phyloP scores from a whole-genome alignment of 2,113 vertebrate genomes.

The Stigmatopora nigra region DNA sequence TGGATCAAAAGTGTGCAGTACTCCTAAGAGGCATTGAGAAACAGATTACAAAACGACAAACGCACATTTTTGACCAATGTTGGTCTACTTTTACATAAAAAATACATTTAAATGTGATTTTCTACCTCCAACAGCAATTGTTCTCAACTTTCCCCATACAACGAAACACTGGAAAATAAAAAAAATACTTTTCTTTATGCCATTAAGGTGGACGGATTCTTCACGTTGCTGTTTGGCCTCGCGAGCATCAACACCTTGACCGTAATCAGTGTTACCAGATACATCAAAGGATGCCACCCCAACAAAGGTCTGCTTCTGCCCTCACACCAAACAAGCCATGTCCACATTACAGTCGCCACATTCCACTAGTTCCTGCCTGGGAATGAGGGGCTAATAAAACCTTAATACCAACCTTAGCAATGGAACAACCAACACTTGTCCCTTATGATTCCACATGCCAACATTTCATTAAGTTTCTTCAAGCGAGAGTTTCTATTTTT shows the following conservation, averaged over 20 bases:
- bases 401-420: conserved; percentile 31
- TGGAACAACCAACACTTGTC: conserved; percentile 35
- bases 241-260: conserved; percentile 85
- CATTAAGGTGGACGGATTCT: conserved; percentile 80
- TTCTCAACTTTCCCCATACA: background rate
- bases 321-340: conserved; percentile 1
- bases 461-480: conserved; percentile 48
- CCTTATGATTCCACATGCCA: conserved; percentile 38
- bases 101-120: too few species aligned
- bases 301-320: conserved; percentile 66
- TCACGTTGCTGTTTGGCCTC: conserved; percentile 82
- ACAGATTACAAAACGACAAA: background rate
- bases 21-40: background rate
- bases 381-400: conserved; percentile 29
- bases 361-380: conserved; percentile 42
- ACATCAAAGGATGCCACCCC: conserved; percentile 79
- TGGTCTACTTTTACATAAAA: too few species aligned
- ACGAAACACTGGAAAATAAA: background rate
- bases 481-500: conserved; percentile 51
- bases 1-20: background rate
- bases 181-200: conserved; percentile 2
- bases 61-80: too few species aligned
- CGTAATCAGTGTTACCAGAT: conserved; percentile 82
- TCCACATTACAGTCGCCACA: conserved; percentile 11
- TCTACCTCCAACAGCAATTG: background rate